phyloP scores from a whole-genome alignment of 2,797 vertebrate genomes.

The Fistularia tabacaria region DNA sequence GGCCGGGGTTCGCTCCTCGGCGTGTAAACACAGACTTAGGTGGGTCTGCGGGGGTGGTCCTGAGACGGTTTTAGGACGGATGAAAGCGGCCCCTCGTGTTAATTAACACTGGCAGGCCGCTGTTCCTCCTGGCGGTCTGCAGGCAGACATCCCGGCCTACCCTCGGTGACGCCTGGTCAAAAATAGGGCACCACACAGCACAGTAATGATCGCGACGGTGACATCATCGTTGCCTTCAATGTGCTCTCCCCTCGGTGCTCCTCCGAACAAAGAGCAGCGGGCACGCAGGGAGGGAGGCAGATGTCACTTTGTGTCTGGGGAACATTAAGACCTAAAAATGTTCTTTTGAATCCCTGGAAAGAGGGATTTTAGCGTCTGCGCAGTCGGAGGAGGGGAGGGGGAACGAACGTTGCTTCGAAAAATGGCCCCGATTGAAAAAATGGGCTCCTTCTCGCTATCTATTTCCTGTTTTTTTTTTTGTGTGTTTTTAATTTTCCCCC shows the following conservation, averaged over 20 bases:
- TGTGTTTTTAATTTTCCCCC: background rate
- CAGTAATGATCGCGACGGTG: constrained; percentile 76
- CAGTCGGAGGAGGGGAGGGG: background rate
- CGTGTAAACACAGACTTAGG: constrained; percentile 16
- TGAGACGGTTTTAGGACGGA: constrained; percentile 58
- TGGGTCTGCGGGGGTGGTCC: constrained; percentile 52
- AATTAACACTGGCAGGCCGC: constrained; percentile 78
- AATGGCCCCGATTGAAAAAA: constrained; percentile 29
- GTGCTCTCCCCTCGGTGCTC: constrained; percentile 64
- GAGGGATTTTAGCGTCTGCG: constrained; percentile 41
- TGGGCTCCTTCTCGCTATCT: background rate
- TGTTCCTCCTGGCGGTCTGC: constrained; percentile 67
- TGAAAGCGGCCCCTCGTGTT: constrained; percentile 65
- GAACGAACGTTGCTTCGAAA: constrained; percentile 29
- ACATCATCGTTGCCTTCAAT: constrained; percentile 72
- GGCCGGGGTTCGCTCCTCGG: background rate
- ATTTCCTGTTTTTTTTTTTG: constrained; percentile 11
- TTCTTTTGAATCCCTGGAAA: constrained; percentile 49
- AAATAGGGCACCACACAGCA: constrained; percentile 76
- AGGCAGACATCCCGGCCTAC: constrained; percentile 69
- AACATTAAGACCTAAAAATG: constrained; percentile 72
- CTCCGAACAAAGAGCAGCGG: constrained; percentile 75
- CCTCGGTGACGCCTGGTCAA: constrained; percentile 75
- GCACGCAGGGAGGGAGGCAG: constrained; percentile 67
- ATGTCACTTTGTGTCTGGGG: constrained; percentile 75